A percentile compares a stretch with the other conserved stretches of the same genome.
Evolutionary conservation across 2,113 vertebrate genomes (phyloP).

Genomic region (Eretmochelys imbricata): DNA sequence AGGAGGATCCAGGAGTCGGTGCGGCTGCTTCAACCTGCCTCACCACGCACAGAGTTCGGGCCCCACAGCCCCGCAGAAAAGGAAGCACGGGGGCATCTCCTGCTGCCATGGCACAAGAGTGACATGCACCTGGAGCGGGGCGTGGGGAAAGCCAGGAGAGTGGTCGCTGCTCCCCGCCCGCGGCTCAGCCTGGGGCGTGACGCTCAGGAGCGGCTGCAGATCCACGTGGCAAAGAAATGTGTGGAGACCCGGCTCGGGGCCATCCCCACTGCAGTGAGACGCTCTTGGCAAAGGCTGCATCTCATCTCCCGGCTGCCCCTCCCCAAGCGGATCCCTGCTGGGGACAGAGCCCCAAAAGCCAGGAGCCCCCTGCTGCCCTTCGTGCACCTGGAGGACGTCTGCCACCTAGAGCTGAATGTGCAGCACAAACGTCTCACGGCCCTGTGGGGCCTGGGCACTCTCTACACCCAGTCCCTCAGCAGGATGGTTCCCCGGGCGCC

Average conservation of each 20-base stretch:
- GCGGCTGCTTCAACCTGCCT: background rate
- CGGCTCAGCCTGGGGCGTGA: background rate
- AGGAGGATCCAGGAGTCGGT: background rate
- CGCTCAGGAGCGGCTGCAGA: background rate
- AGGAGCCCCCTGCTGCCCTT: background rate
- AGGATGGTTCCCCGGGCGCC: background rate
- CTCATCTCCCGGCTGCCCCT: background rate
- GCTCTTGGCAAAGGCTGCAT: background rate
- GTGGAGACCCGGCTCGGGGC: background rate
- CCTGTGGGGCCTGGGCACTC: background rate
- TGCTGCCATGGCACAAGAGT: background rate
- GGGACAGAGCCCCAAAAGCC: background rate
- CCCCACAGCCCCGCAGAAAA: rapidly evolving
- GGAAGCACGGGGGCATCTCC: background rate
- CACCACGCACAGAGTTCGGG: background rate
- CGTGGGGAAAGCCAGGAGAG: background rate
- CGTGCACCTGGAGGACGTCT: background rate
- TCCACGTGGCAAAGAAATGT: background rate
- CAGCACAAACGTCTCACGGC: background rate
- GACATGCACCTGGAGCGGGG: background rate
- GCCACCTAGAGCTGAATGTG: background rate
- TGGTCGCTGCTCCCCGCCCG: background rate
- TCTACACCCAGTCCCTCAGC: background rate
- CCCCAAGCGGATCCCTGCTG: background rate
- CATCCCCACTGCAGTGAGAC: background rate